phyloP scores from a whole-genome alignment of 2,797 vertebrate genomes.

The Microctenopoma steveboyesi region DNA sequence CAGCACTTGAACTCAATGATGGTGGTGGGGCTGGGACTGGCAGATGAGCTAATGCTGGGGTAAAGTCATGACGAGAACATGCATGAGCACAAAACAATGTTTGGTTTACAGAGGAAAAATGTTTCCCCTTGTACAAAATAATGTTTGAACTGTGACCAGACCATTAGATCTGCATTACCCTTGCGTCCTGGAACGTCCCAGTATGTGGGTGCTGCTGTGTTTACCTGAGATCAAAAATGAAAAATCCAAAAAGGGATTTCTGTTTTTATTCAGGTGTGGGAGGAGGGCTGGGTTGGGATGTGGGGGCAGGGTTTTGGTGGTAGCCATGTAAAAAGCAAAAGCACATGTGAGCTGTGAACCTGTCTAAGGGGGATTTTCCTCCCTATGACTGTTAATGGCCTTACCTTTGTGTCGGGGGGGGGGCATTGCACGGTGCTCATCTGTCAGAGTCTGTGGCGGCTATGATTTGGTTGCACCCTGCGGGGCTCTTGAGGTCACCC shows the following conservation, averaged over 20 bases:
- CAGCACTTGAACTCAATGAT: conserved; percentile 62
- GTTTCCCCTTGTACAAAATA: neutral
- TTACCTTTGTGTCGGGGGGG: conserved; percentile 72
- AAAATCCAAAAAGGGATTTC: too few species aligned
- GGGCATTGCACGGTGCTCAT: conserved; percentile 67
- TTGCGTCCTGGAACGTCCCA: neutral
- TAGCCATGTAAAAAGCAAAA: conserved; percentile 51
- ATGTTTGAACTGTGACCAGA: neutral
- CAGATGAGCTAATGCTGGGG: conserved; percentile 65
- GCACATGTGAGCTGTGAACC: conserved; percentile 52
- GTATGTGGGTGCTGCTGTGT: neutral
- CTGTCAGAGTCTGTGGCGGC: conserved; percentile 74
- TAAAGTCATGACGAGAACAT: conserved; percentile 54
- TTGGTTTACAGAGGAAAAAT: conserved; percentile 18
- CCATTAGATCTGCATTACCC: too few species aligned
- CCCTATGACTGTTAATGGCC: conserved; percentile 73
- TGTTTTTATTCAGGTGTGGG: too few species aligned
- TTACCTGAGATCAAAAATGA: conserved; percentile 59
- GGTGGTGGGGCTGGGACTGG: conserved; percentile 45
- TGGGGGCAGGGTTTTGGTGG: conserved; percentile 11
- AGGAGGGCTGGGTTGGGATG: neutral
- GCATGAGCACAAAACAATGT: conserved; percentile 49
- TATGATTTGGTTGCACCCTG: conserved; percentile 81
- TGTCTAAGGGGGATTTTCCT: conserved; percentile 52
- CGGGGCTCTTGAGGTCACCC: conserved; percentile 80